Base-by-base conservation (phyloP, 2,797 vertebrate genomes). In the Diglossa cyanea region DNA sequence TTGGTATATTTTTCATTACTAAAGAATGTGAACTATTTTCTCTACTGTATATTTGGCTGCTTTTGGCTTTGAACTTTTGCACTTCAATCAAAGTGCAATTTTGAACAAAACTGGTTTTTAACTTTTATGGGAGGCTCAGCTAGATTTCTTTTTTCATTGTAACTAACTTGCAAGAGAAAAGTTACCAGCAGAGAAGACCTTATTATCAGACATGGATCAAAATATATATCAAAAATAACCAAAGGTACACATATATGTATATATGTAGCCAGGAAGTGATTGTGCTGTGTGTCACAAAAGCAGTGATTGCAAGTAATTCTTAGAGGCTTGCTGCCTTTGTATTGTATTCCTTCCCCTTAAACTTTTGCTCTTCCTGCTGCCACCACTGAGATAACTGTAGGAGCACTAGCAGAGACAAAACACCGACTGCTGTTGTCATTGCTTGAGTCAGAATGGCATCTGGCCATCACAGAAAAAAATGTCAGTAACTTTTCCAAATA, bases 1-100 rank as follows among this genome's bases (percentile, higher is more conserved):
- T 94, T 95, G 73, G 51, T 95, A 53, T 94, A 93, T 92, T 97
- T 98, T 97, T 97, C 78, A 91, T 97, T 97, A 94, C 66, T 94
- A 79, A 90, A 90, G 55, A 90, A 94, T 18, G 20, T 89, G 61
- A 84, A 81, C 51, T 88, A 60, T 96, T 97, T 97, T 95, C 72
- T 96, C 42, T 89, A 23, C 65, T 91, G 70, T 90, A 70, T 91
- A 95, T 96, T 96, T 97, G 95, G 45, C 79, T 97, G 35, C 50
- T 93, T 94, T 97, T 82, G 75, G 25, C 65, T 96, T 97, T 97
- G 94, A 97, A 97, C 75, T 70, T 97, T 94, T 95, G 51, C 72
- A 94, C 90, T 97, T 97, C 92, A 96, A 96, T 97, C 94, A 97
- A 96, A 97, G 91, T 80, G 45, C 81, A 96, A 97, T 96, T 96